Evolutionary conservation across 1,140 invertebrate species (phyloP).

Genomic region (Drosophila nikananu): DNA sequence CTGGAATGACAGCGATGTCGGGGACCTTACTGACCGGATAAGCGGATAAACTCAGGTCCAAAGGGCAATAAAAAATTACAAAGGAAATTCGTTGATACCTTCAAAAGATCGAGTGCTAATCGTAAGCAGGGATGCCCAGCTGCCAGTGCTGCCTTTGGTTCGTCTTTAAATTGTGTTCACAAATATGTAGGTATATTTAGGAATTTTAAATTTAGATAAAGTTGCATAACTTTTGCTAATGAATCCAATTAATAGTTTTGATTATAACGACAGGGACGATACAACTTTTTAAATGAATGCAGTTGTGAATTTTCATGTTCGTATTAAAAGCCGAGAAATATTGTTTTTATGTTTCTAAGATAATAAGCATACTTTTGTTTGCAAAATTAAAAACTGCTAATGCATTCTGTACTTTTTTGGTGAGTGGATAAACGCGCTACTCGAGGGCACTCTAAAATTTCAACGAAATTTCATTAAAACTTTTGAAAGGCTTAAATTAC

Average conservation of each 20-base stretch:
- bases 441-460: not conserved
- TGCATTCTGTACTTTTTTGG: not conserved
- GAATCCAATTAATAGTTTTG: not conserved
- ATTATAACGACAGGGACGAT: too few species aligned
- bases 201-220: not conserved
- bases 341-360: not conserved
- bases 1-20: slow-evolving; percentile 10
- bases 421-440: slow-evolving; percentile 6
- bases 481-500: slow-evolving; percentile 5
- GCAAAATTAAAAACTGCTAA: too few species aligned
- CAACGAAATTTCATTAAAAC: not conserved
- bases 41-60: slow-evolving; percentile 4
- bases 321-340: not conserved
- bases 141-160: not conserved
- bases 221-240: too few species aligned
- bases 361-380: not conserved
- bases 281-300: not conserved
- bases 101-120: not conserved
- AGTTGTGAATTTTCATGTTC: not conserved
- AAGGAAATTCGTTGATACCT: not conserved
- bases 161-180: not conserved
- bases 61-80: slow-evolving; percentile 5
- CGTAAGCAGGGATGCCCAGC: not conserved
- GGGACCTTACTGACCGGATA: slow-evolving; percentile 13
- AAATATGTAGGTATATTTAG: too few species aligned